phyloP scores from a whole-genome alignment of 2,797 vertebrate genomes.

The Micromesistius poutassou region DNA sequence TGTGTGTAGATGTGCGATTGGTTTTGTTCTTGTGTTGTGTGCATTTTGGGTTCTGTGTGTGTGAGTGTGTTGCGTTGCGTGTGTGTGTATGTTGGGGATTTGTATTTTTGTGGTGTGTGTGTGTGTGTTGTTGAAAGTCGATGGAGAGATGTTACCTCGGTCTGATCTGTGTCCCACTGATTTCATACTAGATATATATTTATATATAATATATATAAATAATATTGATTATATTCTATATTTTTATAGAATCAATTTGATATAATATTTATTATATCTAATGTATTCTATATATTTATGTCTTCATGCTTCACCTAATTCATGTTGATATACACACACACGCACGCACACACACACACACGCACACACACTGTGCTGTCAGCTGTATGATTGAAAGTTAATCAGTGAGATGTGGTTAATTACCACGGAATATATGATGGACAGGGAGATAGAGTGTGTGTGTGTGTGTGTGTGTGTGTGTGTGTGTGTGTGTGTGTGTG shows the following conservation, averaged over 20 bases:
- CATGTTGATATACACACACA: background rate
- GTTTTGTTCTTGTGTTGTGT: background rate
- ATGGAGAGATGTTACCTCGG: background rate
- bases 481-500: background rate
- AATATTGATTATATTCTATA: background rate
- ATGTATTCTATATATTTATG: background rate
- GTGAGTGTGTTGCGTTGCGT: background rate
- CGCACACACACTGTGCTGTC: slow-evolving; percentile 27
- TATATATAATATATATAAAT: no score
- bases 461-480: background rate
- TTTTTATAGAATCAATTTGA: background rate
- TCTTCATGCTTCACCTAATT: background rate
- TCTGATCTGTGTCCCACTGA: background rate
- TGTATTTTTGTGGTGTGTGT: no score
- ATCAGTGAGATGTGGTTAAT: slow-evolving; percentile 62
- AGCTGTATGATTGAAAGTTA: slow-evolving; percentile 60
- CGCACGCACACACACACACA: slow-evolving; percentile 1
- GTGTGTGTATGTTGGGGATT: background rate
- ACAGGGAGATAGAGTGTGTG: slow-evolving; percentile 23
- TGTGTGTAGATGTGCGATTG: background rate
- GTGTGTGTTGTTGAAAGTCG: background rate
- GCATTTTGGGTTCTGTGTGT: no score
- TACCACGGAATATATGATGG: slow-evolving; percentile 46
- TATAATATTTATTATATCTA: background rate
- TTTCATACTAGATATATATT: background rate